Conservation (phyloP, 2,888 invertebrate genomes). For the Meghimatium bilineatum region DNA sequence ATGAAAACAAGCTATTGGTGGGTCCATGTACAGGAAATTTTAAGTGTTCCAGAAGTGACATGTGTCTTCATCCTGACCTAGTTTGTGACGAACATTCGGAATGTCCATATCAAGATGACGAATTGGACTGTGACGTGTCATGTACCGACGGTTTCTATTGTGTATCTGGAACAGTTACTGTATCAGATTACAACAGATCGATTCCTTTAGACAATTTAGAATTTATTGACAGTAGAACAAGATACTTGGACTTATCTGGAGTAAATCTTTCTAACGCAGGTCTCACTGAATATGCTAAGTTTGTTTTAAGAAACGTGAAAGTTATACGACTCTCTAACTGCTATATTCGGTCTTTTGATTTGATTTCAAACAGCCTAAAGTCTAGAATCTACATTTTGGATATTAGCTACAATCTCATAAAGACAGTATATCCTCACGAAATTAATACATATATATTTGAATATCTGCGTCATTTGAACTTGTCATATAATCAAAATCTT, state of each 20-base stretch:
- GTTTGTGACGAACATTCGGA: constrained; percentile 26
- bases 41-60: background rate
- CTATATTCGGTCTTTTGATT: background rate
- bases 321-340: background rate
- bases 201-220: background rate
- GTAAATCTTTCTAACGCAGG: background rate
- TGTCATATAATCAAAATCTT: no score
- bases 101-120: constrained; percentile 33
- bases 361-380: background rate
- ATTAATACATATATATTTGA: no score
- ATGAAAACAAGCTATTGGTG: background rate
- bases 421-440: no score
- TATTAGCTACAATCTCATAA: background rate
- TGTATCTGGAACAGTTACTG: background rate
- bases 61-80: constrained; percentile 36
- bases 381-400: background rate
- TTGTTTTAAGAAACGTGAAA: background rate
- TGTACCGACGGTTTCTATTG: constrained; percentile 28
- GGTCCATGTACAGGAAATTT: background rate
- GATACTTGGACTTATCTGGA: background rate
- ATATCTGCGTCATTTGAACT: no score
- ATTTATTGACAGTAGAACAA: background rate
- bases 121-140: constrained; percentile 10
- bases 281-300: background rate
- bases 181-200: background rate